Conservation (phyloP, 2,888 invertebrate genomes). For the Pterobdella sp. region DNA sequence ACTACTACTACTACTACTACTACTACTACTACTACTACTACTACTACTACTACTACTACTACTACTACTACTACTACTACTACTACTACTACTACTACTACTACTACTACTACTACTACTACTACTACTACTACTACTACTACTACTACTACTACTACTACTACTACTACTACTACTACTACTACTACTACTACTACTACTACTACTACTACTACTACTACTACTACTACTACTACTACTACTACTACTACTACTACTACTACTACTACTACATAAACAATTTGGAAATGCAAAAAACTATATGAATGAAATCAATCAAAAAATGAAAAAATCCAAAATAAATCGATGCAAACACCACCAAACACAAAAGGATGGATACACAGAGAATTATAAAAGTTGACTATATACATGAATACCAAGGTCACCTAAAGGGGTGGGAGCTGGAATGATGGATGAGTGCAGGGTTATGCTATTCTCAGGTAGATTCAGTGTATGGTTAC, state of each 20-base stretch:
- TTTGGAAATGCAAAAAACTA: too few species aligned
- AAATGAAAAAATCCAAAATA: too few species aligned
- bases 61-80: slow-evolving; percentile 23
- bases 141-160: slow-evolving; percentile 21
- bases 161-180: slow-evolving; percentile 22
- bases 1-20: slow-evolving; percentile 25
- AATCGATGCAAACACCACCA: too few species aligned
- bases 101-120: slow-evolving; percentile 25
- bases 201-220: slow-evolving; percentile 23
- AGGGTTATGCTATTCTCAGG: too few species aligned
- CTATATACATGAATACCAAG: too few species aligned
- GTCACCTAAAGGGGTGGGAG: too few species aligned
- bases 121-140: slow-evolving; percentile 20
- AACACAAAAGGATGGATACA: too few species aligned
- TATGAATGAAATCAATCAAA: too few species aligned
- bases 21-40: slow-evolving; percentile 25
- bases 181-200: slow-evolving; percentile 22
- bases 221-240: slow-evolving; percentile 23
- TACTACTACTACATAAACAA: slow-evolving; percentile 14
- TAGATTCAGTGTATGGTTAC: too few species aligned
- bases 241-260: slow-evolving; percentile 21
- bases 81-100: slow-evolving; percentile 25
- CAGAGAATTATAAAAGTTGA: too few species aligned
- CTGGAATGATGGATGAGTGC: too few species aligned
- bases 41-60: slow-evolving; percentile 25